phyloP scores from a whole-genome alignment of 2,888 invertebrate species.

The Limulus polyphemus region DNA sequence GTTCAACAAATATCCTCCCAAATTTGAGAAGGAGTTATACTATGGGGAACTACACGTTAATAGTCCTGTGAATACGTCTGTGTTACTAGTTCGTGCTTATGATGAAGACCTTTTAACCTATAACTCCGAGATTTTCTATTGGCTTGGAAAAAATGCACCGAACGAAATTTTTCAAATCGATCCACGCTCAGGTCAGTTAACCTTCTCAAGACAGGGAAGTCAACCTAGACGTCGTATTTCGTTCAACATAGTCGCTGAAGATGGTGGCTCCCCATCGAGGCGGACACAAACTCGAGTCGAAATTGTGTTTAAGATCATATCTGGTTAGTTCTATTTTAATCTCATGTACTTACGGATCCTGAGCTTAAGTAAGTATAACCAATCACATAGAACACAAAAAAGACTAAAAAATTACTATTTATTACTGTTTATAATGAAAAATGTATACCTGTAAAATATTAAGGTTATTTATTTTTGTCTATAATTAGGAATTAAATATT shows the following conservation, averaged over 20 bases:
- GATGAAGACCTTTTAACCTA: conserved; percentile 18
- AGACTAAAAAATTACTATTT: too few relatives aligned
- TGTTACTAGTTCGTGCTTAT: conserved; percentile 15
- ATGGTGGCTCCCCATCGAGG: conserved; percentile 23
- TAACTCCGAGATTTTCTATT: conserved; percentile 23
- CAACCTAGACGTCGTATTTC: neutral
- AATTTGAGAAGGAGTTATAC: conserved; percentile 14
- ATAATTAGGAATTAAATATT: too few relatives aligned
- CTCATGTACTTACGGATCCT: too few relatives aligned
- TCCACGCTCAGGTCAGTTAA: conserved; percentile 14
- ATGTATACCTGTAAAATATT: too few relatives aligned
- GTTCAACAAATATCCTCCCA: conserved; percentile 21
- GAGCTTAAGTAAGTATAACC: too few relatives aligned
- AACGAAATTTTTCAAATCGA: conserved; percentile 15
- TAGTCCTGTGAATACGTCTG: conserved; percentile 6
- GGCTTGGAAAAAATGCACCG: conserved; percentile 13
- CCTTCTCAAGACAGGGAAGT: conserved; percentile 8
- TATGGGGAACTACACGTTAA: conserved; percentile 11
- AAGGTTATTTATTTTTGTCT: too few relatives aligned
- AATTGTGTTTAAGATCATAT: conserved; percentile 13
- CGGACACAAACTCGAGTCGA: conserved; percentile 15
- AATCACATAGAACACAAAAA: too few relatives aligned
- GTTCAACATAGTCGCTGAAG: conserved; percentile 22
- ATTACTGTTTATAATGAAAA: too few relatives aligned
- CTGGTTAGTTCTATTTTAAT: conserved; percentile 12